Evolutionary conservation across 2,113 vertebrate species (phyloP), one percentile per base, ranked within the genome.

Genomic region (Hydropotes inermis): DNA sequence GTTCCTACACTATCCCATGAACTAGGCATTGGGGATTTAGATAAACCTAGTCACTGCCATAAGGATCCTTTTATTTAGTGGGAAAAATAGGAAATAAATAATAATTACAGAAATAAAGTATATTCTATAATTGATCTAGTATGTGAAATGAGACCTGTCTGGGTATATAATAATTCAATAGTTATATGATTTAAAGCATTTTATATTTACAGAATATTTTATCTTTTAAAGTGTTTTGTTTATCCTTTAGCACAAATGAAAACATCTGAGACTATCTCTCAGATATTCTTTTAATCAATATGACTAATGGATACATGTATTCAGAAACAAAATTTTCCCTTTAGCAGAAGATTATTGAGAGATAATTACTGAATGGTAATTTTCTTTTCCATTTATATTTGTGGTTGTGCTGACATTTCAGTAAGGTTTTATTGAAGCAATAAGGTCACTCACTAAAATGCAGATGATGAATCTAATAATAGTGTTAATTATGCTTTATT

Each of bases 401-500:
- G 87, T 94, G 76, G 17, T 91, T 85, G 78, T 36, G n/a, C 82
- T 93, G 67, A 54, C 52, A 21, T 96, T 97, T 90, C 55, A 57
- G 55, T 23, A 57, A 61, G 67, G 58, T 90, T 97, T 96, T 96
- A 78, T 78, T 82, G 89, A 97, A 92, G 45, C 93, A 81, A n/a
- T 67, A 96, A 96, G 33, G 52, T 96, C 52, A 84, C 21, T 96
- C 2, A 50, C 28, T 39, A 90, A 97, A 91, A 92, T 74, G 23
- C 30, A 91, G 52, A 88, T 89, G 64, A 89, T 11, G 30, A 94
- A 88, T 94, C n/a, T 85, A 67, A 70, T 52, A 47, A 9, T 1
- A 64, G 23, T 87, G 55, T 92, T 94, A 93, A 87, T 96, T 97
- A 87, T 90, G 25, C 25, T 87, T 90, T 96, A 57, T 92, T 97